Percentiles rank a stretch among this genome's conserved stretches.
phyloP scores from a whole-genome alignment of 1,140 invertebrate species.

The Halesus radiatus region DNA sequence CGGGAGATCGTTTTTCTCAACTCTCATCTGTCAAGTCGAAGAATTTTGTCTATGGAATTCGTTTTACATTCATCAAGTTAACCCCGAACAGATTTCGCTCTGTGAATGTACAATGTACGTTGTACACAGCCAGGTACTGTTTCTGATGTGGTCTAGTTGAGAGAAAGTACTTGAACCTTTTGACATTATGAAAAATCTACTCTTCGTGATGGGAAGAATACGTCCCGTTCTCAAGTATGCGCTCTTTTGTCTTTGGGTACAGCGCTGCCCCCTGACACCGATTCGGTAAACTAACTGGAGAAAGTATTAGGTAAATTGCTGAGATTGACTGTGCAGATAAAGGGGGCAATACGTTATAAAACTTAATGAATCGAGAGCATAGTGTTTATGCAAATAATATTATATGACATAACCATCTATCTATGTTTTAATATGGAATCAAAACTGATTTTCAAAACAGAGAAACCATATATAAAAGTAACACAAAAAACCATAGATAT shows the following conservation, averaged over 20 bases:
- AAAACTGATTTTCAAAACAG: not conserved
- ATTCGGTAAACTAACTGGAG: constrained; percentile 9
- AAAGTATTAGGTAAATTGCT: constrained; percentile 23
- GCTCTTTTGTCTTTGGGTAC: constrained; percentile 37
- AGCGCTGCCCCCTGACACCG: constrained; percentile 25
- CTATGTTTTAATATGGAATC: not conserved
- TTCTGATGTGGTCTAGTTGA: not conserved
- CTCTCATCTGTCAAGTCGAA: not conserved
- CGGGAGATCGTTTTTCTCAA: not conserved
- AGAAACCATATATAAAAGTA: not conserved
- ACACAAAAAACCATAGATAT: not conserved
- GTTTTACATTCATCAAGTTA: not conserved
- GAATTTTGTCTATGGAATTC: constrained; percentile 13
- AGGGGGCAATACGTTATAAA: not conserved
- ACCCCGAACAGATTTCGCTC: too few species aligned
- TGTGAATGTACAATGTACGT: too few species aligned
- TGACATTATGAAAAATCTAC: constrained; percentile 37
- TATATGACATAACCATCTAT: not conserved
- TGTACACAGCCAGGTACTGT: too few species aligned
- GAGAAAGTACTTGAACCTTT: constrained; percentile 28
- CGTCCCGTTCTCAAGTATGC: constrained; percentile 40
- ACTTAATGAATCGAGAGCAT: not conserved
- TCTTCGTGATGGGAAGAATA: constrained; percentile 23
- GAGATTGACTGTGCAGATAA: constrained; percentile 13
- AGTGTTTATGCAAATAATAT: not conserved